Conservation (phyloP, 2,888 invertebrate genomes). For the Cordilura impudica region DNA sequence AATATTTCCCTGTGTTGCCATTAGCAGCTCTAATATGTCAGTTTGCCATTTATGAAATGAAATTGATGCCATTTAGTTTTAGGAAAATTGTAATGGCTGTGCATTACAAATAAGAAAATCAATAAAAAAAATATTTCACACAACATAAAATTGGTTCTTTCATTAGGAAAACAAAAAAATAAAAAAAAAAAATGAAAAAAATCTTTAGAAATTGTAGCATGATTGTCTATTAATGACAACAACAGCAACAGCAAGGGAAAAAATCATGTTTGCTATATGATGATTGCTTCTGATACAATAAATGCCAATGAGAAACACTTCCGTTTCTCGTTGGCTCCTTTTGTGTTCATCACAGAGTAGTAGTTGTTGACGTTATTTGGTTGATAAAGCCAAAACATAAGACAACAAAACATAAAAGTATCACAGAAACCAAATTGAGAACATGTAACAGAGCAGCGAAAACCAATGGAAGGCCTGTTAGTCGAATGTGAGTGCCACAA, state of each 20-base stretch:
- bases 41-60: too few relatives aligned
- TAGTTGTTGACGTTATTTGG: conserved; percentile 11
- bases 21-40: too few relatives aligned
- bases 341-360: not conserved
- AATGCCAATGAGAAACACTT: conserved; percentile 50
- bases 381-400: conserved; percentile 25
- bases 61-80: too few relatives aligned
- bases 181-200: not conserved
- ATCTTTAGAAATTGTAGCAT: conserved; percentile 10
- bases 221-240: conserved; percentile 46
- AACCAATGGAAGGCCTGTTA: conserved; percentile 14
- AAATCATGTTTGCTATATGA: conserved; percentile 17
- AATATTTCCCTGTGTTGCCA: too few relatives aligned
- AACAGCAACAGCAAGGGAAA: not conserved
- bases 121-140: not conserved
- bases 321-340: conserved; percentile 28
- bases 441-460: not conserved
- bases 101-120: not conserved
- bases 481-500: too few relatives aligned
- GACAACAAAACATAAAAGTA: not conserved
- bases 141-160: not conserved
- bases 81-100: too few relatives aligned
- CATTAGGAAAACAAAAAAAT: not conserved
- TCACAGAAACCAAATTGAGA: not conserved
- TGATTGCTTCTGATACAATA: conserved; percentile 49